Evolutionary conservation across 2,888 invertebrate species (phyloP), one percentile per base, ranked within the genome.

Genomic region (Heliconius hortense): DNA sequence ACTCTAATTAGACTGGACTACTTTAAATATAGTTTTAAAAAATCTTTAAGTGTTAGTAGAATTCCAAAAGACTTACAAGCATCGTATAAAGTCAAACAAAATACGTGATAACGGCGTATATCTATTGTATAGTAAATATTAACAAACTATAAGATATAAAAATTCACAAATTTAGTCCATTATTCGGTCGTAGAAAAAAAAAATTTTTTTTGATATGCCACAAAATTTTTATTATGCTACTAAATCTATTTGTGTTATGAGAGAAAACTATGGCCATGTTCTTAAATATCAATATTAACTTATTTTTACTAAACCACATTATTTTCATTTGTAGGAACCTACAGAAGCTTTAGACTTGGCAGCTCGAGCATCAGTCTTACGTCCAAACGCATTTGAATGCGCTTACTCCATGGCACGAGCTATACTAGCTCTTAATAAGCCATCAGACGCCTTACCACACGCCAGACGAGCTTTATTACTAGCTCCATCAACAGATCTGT

Each of bases 401-500:
- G 98, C 96, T 82, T 98, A 98, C 89, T 98, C 98, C 5, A 95
- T 98, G 87, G 97, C 98, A 0, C 96, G 98, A 85, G 98, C 98
- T 11, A 96, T 96, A 78, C 94, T 98, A 79, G 98, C 98, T 75
- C 94, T 96, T 73, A 96, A 96, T 88, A 96, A 96, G 80, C 93
- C 96, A 5, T 95, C 96, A 39, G 96, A 97, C 81, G 98, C 98
- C 0, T 91, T 98, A 28, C 95, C 95, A 1, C 98, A 98, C 87
- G 96, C 98, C 18, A 95, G 96, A 81, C 96, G 97, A 86, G 98
- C 98, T 0, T 87, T 97, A 39, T 90, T 95, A 53, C 90, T 97
- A 24, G 96, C 97, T 0, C 97, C 97, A 0, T 91, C 96, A 24
- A 95, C 95, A 77, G 97, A 96, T 84, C 88, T 95, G 15, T 96